phyloP scores from a whole-genome alignment of 2,113 vertebrate genomes.

The Anhinga anhinga region DNA sequence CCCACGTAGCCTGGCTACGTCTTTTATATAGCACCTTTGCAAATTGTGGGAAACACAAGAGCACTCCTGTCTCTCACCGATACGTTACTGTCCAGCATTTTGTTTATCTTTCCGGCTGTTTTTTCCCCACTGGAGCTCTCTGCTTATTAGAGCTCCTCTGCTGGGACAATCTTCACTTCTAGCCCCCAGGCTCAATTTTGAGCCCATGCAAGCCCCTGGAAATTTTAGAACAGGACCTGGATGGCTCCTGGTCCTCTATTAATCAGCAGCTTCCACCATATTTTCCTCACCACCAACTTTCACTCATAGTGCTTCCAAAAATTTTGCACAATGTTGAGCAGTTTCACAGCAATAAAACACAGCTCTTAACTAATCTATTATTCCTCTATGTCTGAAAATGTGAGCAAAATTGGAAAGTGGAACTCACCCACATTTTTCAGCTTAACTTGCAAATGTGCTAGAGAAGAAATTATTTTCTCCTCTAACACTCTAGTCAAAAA shows the following conservation, averaged over 20 bases:
- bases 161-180: neutral
- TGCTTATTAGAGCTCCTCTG: neutral
- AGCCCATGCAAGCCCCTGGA: neutral
- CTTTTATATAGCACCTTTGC: neutral
- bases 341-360: slow-evolving; percentile 40
- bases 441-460: slow-evolving; percentile 42
- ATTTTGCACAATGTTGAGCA: neutral
- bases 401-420: slow-evolving; percentile 41
- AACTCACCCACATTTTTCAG: slow-evolving; percentile 42
- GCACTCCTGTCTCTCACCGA: neutral
- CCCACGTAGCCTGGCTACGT: neutral
- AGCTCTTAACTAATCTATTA: slow-evolving; percentile 43
- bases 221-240: neutral
- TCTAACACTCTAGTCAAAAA: slow-evolving; percentile 45
- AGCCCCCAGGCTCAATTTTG: neutral
- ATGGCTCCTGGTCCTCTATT: neutral
- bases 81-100: neutral
- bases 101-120: neutral
- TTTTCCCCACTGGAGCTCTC: neutral
- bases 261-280: neutral
- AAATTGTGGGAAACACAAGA: neutral
- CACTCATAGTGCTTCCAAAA: neutral
- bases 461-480: slow-evolving; percentile 49
- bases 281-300: slow-evolving; percentile 9
- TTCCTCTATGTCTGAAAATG: slow-evolving; percentile 8